Conservation (phyloP, 2,888 invertebrate genomes). For the Stegana nigrithorax region DNA sequence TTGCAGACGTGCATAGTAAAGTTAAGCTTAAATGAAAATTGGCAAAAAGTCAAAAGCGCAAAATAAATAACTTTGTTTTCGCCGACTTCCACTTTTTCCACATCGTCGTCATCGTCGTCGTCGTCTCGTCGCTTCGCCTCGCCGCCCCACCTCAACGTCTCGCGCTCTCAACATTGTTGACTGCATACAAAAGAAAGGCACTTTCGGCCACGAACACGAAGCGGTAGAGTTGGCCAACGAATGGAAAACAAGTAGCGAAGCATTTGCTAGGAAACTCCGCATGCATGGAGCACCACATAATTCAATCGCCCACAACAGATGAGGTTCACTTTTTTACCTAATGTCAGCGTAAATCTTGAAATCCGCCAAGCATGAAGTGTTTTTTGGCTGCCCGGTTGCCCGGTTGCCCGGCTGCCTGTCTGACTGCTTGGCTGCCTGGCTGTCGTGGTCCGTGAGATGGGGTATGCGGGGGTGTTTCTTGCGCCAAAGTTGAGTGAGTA, state of each 20-base stretch:
- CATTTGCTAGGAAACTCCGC: constrained; percentile 14
- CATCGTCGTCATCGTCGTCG: background rate
- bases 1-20: no score
- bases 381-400: constrained; percentile 1
- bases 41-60: no score
- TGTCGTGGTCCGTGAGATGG: no score
- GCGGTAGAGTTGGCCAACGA: background rate
- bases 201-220: background rate
- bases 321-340: constrained; percentile 39
- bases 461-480: no score
- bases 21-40: no score
- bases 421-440: constrained; percentile 39
- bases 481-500: background rate
- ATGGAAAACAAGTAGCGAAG: background rate
- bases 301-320: constrained; percentile 42
- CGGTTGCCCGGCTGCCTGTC: background rate
- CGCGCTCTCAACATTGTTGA: background rate
- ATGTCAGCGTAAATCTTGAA: constrained; percentile 59
- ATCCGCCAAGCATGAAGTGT: constrained; percentile 54
- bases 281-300: constrained; percentile 43
- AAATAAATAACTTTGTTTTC: background rate
- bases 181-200: background rate
- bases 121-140: background rate
- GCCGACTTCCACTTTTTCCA: background rate
- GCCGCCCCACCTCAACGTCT: background rate